These are phyloP conservation scores for Lateolabrax maculatus DNA, from an alignment of 2,797 vertebrate genomes.

Conservation along the genomic window DNA sequence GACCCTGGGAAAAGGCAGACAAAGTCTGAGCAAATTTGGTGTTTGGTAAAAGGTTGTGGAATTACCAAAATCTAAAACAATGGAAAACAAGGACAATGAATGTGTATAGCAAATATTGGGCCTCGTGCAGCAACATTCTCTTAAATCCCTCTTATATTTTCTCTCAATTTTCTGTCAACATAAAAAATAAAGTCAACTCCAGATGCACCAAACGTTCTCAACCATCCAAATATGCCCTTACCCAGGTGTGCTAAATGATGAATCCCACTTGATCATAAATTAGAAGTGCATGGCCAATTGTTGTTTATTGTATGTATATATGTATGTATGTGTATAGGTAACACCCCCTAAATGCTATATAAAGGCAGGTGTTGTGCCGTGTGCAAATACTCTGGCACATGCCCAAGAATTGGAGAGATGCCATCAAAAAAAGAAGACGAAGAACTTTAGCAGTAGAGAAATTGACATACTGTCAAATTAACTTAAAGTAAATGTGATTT, in stretches of 20 bases:
- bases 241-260: neutral
- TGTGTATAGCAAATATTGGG: neutral
- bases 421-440: neutral
- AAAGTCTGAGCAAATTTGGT: no score
- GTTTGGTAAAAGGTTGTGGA: neutral
- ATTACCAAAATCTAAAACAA: neutral
- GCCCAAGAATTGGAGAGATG: neutral
- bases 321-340: no score
- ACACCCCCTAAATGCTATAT: neutral
- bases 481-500: no score
- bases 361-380: neutral
- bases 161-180: no score
- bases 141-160: no score
- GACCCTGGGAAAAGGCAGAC: no score
- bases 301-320: no score
- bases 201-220: no score
- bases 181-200: no score
- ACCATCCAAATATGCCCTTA: neutral
- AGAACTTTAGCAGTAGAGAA: neutral
- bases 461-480: neutral
- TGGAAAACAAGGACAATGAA: neutral
- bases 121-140: no score
- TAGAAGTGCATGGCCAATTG: neutral
- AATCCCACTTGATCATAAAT: slow-evolving; percentile 3
- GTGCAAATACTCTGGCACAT: neutral